phyloP scores from a whole-genome alignment of 2,113 vertebrate species.

The Psephotus haematonotus region DNA sequence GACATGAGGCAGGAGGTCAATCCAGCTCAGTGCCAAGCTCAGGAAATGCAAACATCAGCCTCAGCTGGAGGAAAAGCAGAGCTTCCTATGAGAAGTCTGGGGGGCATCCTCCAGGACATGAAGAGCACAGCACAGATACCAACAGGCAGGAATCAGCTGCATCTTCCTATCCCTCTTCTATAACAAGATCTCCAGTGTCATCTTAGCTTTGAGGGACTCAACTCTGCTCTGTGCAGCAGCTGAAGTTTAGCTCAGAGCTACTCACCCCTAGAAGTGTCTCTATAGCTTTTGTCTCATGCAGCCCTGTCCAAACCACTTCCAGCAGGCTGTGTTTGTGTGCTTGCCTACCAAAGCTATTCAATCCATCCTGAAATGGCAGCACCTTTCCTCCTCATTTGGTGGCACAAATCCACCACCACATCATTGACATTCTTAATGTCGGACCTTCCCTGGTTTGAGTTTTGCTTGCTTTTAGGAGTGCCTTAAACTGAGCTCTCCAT shows the following conservation, averaged over 20 bases:
- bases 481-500: background rate
- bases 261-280: background rate
- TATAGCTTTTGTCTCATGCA: background rate
- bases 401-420: background rate
- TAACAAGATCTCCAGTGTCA: background rate
- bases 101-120: rapidly evolving
- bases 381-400: background rate
- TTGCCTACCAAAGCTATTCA: background rate
- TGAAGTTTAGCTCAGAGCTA: background rate
- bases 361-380: background rate
- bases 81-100: background rate
- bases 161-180: background rate
- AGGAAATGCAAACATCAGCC: background rate
- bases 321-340: background rate
- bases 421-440: background rate
- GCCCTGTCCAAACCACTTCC: background rate
- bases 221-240: background rate
- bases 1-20: background rate
- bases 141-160: background rate
- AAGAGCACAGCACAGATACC: background rate
- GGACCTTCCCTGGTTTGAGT: background rate
- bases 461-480: background rate
- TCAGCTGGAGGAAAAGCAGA: background rate
- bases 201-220: background rate
- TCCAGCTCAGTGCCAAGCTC: background rate